Evolutionary conservation across 2,797 vertebrate genomes (phyloP).

Genomic region (Hephaestus fuliginosus): DNA sequence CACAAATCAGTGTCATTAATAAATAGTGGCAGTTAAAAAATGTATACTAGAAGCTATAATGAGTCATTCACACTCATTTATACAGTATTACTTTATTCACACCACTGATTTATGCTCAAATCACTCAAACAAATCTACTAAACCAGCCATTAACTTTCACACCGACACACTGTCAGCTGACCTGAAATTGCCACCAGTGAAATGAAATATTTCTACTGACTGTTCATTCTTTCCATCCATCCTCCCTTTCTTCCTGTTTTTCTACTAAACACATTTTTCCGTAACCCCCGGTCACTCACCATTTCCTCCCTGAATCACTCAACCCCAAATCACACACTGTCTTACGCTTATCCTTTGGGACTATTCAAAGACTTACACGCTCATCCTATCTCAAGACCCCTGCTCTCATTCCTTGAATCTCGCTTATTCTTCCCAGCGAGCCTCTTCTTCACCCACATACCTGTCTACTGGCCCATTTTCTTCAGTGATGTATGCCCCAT

Average conservation of each 20-base stretch:
- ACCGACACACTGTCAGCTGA: conserved; percentile 11
- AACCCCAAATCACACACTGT: conserved; percentile 33
- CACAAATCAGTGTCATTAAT: not conserved
- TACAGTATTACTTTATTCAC: not conserved
- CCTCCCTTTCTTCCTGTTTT: conserved; percentile 44
- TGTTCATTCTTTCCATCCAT: conserved; percentile 44
- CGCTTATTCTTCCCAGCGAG: conserved; percentile 41
- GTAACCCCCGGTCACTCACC: conserved; percentile 31
- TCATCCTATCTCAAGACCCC: conserved; percentile 36
- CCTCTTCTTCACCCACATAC: conserved; percentile 42
- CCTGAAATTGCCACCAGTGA: conserved; percentile 1
- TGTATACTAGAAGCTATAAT: not conserved
- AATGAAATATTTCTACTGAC: conserved; percentile 22
- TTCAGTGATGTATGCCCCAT: conserved; percentile 50
- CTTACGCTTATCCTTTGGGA: conserved; percentile 20
- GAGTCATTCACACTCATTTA: conserved; percentile 28
- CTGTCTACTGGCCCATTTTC: conserved; percentile 23
- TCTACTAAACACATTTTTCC: conserved; percentile 53
- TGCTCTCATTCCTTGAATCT: conserved; percentile 44
- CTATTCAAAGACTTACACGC: conserved; percentile 32
- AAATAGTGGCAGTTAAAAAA: not conserved
- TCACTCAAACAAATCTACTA: conserved; percentile 7
- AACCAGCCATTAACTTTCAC: conserved; percentile 14
- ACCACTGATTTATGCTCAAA: not conserved
- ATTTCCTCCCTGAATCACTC: conserved; percentile 64